Evolutionary conservation across 2,888 invertebrate genomes (phyloP).

Genomic region (Caradrina kadenii): DNA sequence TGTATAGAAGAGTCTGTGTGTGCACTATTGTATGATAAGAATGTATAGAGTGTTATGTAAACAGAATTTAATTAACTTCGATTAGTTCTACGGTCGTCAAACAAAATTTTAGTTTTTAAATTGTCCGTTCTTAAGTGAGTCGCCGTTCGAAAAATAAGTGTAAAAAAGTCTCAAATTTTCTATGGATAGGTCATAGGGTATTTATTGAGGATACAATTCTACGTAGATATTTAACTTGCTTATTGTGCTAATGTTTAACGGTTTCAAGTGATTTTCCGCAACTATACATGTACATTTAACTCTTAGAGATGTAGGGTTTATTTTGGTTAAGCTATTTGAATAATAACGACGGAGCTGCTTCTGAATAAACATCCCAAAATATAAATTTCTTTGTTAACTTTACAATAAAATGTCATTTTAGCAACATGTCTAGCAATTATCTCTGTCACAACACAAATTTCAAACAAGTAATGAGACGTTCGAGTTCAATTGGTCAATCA

Average conservation of each 20-base stretch:
- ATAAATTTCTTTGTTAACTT: slow-evolving; percentile 18
- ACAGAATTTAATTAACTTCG: slow-evolving; percentile 32
- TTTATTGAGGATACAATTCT: not conserved
- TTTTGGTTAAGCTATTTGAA: slow-evolving; percentile 26
- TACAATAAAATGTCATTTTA: slow-evolving; percentile 51
- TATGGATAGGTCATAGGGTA: no score
- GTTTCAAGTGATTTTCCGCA: not conserved
- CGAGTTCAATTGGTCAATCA: slow-evolving; percentile 77
- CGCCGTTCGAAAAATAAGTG: not conserved
- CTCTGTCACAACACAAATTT: slow-evolving; percentile 69
- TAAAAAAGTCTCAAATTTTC: not conserved
- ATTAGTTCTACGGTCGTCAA: slow-evolving; percentile 12
- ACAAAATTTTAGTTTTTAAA: not conserved
- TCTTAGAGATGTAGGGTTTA: slow-evolving; percentile 6
- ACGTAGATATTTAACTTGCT: no score
- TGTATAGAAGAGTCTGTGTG: slow-evolving; percentile 14
- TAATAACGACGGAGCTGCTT: slow-evolving; percentile 4
- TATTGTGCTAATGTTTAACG: not conserved
- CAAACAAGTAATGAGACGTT: slow-evolving; percentile 71
- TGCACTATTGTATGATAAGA: slow-evolving; percentile 36
- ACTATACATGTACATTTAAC: not conserved
- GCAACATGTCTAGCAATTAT: slow-evolving; percentile 67
- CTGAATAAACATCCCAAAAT: slow-evolving; percentile 12
- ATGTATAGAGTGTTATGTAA: slow-evolving; percentile 22
- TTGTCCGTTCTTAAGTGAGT: slow-evolving; percentile 2